A percentile compares a stretch with the other conserved stretches of the same genome.
Evolutionary conservation across 1,140 invertebrate genomes (phyloP).

Genomic region (Zaprionus vittiger): DNA sequence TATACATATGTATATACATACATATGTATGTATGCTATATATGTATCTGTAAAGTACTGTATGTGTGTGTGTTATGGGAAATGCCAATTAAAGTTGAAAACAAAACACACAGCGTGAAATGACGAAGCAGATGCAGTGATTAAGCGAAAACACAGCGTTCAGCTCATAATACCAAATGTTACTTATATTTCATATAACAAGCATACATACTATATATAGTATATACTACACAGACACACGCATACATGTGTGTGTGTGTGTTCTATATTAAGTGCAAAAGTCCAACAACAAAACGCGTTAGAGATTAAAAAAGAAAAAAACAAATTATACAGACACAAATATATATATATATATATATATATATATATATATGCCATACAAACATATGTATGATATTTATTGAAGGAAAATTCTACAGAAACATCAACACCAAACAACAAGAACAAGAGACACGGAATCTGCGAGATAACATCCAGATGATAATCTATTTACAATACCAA

Average conservation of each 20-base stretch:
- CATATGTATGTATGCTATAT: slow-evolving; percentile 11
- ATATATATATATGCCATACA: slow-evolving; percentile 26
- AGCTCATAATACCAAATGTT: slow-evolving; percentile 22
- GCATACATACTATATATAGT: slow-evolving; percentile 10
- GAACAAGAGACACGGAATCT: not conserved
- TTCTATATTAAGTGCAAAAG: slow-evolving; percentile 60
- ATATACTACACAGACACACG: slow-evolving; percentile 16
- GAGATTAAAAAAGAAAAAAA: slow-evolving; percentile 24
- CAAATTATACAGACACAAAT: slow-evolving; percentile 16
- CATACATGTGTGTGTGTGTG: slow-evolving; percentile 15
- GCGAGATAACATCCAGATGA: slow-evolving; percentile 45
- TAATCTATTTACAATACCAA: slow-evolving; percentile 70
- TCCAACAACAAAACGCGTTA: slow-evolving; percentile 59
- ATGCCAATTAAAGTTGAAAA: not conserved
- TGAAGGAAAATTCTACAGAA: slow-evolving; percentile 58
- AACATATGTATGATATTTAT: slow-evolving; percentile 57
- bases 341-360: too few relatives aligned
- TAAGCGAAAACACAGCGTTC: slow-evolving; percentile 17
- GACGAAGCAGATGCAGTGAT: slow-evolving; percentile 11
- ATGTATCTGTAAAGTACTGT: not conserved
- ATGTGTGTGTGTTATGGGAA: slow-evolving; percentile 16
- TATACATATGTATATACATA: not conserved
- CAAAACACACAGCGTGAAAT: slow-evolving; percentile 1
- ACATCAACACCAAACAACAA: slow-evolving; percentile 22
- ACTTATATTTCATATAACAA: slow-evolving; percentile 23